Percentiles rank a stretch among this genome's conserved stretches.
phyloP scores from a whole-genome alignment of 1,140 invertebrate species.

The Saccostrea cuccullata region DNA sequence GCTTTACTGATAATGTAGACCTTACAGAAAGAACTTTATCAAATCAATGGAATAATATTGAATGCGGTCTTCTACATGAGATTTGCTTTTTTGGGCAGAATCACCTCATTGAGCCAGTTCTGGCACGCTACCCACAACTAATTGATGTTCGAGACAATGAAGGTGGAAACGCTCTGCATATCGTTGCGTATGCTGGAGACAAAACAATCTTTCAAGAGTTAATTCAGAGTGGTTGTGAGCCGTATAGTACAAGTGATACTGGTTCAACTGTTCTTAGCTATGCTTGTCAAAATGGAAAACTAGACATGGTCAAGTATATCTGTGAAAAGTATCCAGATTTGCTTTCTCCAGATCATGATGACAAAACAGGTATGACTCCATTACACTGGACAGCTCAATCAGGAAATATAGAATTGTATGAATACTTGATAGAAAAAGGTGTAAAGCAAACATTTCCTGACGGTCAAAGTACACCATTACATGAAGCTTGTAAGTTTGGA shows the following conservation, averaged over 20 bases:
- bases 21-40: background rate
- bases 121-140: too few relatives aligned
- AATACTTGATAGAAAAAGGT: background rate
- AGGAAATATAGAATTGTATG: background rate
- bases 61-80: too few relatives aligned
- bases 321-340: background rate
- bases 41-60: too few relatives aligned
- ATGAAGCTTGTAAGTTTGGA: too few relatives aligned
- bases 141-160: background rate
- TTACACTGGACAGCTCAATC: background rate
- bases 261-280: background rate
- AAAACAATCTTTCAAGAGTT: background rate
- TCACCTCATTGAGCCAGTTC: too few relatives aligned
- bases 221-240: background rate
- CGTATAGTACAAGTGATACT: background rate
- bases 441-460: too few relatives aligned
- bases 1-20: background rate
- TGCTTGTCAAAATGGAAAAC: background rate
- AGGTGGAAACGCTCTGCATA: background rate
- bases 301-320: background rate
- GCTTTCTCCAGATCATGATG: background rate
- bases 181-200: background rate
- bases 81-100: too few relatives aligned
- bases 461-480: too few relatives aligned
- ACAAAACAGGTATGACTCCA: background rate